Conservation (phyloP, 2,888 invertebrate species). For the Spialia ferax region DNA sequence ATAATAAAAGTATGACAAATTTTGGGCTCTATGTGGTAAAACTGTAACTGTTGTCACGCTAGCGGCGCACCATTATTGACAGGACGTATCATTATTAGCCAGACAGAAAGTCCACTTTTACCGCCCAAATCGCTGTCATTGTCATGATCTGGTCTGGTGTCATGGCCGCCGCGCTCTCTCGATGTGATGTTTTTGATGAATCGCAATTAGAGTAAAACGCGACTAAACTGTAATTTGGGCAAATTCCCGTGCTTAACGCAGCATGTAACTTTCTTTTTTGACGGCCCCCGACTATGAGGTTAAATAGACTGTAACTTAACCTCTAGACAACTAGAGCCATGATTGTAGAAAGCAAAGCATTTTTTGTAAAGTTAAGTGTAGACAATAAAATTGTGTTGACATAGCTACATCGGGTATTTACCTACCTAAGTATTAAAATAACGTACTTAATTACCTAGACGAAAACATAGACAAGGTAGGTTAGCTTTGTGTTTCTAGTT, state of each 20-base stretch:
- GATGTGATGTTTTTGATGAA: constrained; percentile 70
- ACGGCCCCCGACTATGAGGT: constrained; percentile 62
- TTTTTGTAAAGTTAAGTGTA: too few species aligned
- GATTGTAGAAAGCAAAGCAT: constrained; percentile 48
- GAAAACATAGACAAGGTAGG: too few species aligned
- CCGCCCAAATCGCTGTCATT: constrained; percentile 71
- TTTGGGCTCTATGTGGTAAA: too few species aligned
- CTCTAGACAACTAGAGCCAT: constrained; percentile 53
- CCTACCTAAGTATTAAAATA: too few species aligned
- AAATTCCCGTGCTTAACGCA: constrained; percentile 78
- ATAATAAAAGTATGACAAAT: too few species aligned
- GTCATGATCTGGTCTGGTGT: constrained; percentile 62
- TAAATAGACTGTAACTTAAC: constrained; percentile 77
- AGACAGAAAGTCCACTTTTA: constrained; percentile 41
- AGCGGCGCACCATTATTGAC: constrained; percentile 19
- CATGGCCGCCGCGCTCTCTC: constrained; percentile 59
- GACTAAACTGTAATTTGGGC: constrained; percentile 77
- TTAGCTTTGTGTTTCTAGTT: too few species aligned
- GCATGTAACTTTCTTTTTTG: constrained; percentile 80
- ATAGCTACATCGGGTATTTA: too few species aligned
- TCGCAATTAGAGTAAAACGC: constrained; percentile 82
- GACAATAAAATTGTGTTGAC: too few species aligned
- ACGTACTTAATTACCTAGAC: too few species aligned
- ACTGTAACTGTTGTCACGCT: not conserved
- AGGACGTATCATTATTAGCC: constrained; percentile 22